Evolutionary conservation across 1,140 invertebrate species (phyloP), one percentile per base, ranked within the genome.

Genomic region (Thaumetopoea pityocampa): DNA sequence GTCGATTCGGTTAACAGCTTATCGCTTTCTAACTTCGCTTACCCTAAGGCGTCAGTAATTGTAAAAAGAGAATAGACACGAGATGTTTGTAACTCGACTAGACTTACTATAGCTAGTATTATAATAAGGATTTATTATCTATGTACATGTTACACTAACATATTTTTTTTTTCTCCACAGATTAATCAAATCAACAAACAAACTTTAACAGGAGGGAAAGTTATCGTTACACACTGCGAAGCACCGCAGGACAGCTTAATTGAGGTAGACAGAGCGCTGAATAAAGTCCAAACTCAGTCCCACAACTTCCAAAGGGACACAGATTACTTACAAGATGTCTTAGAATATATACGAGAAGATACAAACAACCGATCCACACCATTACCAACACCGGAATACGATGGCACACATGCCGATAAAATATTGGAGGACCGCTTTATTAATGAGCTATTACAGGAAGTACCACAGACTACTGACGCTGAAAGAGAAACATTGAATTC

Each of bases 141-240:
- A n/a, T n/a, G n/a, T n/a, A 17, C 3, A 3, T 18, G 10, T 1
- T 16, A 23, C 6, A 26, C 19, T 20, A 32, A 34, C 32, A 19
- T 9, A 17, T 23, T 17, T 14, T 22, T 27, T 28, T 23, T 14
- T 33, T 45, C 24, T 34, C 5, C 51, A 33, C 59, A 70, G 59
- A 69, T 73, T 12, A 67, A 41, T 8, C 54, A 71, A 43, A 40
- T 77, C 0, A 78, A 81, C 57, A 59, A 53, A 17, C 60, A 70
- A 5, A 67, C 66, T 0, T 56, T 77, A 11, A 65, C 69, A 1
- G 77, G 77, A 0, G 77, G 77, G 0, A 66, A 81, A 17, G 67
- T 81, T 0, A 50, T 69, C 3, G 68, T 74, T 0, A 73, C 71
- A 30, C 32, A 58, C 0, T 36, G 34, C 0, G 44, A 45, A 26